Evolutionary conservation across 1,140 invertebrate species (phyloP), one percentile per base, ranked within the genome.

Genomic region (Radopholus similis): DNA sequence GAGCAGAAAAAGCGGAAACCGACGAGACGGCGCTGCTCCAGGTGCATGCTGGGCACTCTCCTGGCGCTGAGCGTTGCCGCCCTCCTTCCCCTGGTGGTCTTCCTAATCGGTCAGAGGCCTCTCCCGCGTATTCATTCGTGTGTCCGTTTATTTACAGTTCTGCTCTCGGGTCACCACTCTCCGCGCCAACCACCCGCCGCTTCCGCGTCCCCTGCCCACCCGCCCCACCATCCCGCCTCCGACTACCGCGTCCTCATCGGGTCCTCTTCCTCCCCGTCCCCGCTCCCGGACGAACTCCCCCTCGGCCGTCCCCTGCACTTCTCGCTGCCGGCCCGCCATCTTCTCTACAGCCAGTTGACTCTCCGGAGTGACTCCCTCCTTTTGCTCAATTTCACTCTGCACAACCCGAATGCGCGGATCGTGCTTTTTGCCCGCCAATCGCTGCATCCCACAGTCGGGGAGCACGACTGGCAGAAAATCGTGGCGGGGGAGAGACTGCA

Each of bases 391-490:
- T 42, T 62, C 9, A 62, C 58, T 5, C 28, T 62, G 26, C 34
- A 30, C n/a, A n/a, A n/a, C 21, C 38, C 67, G 18, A 18, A 67
- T 21, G 68, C 67, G 32, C 64, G 67, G 37, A 53, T 69, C 35
- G 64, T 69, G 37, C 58, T 72, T 34, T 72, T 35, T 23, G 71
- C 70, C 8, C 58, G 28, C 9, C 42, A 42, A 28, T 65, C 70
- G 28, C 9, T 75, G n/a, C 60, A 40, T 32, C 70, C 71, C 26
- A 74, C 71, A n/a, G 21, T 44, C 23, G 56, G 71, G 13, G 23
- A n/a, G 38, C 73, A 66, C 37, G 66, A 70, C 38, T 69, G 35
- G 34, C 44, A 58, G 51, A 53, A 58, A 34, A 56, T 69, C 21
- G 44, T 69, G 28, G 42, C 44, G 2, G 67, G 42, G 13, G 67